These are phyloP conservation scores for Dinocampus coccinellae DNA, from an alignment of 2,888 invertebrate species.

Conservation along the genomic window DNA sequence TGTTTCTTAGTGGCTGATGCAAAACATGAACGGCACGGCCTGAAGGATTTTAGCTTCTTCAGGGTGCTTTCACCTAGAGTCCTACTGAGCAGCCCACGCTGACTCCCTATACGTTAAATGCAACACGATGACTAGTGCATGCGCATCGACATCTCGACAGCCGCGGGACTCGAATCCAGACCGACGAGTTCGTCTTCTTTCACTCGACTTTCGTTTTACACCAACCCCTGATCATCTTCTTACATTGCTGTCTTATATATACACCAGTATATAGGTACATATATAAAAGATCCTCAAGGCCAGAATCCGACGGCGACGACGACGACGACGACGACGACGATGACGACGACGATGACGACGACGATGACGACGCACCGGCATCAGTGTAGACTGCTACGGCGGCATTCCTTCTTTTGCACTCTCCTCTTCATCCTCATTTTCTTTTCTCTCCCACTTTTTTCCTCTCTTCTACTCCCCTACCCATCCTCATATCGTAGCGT, in stretches of 20 bases:
- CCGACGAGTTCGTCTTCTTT: slow-evolving; percentile 42
- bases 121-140: slow-evolving; percentile 16
- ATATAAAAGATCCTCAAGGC: background rate
- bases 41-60: slow-evolving; percentile 66
- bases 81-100: slow-evolving; percentile 68
- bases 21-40: too few relatives aligned
- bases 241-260: background rate
- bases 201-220: slow-evolving; percentile 14
- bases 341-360: background rate
- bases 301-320: slow-evolving; percentile 32
- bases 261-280: background rate
- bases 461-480: slow-evolving; percentile 20
- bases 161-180: slow-evolving; percentile 59
- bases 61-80: slow-evolving; percentile 60
- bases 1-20: too few relatives aligned
- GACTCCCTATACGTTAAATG: slow-evolving; percentile 49
- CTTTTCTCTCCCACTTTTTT: background rate
- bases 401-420: slow-evolving; percentile 21
- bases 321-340: slow-evolving; percentile 11
- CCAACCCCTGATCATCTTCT: background rate
- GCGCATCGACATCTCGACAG: slow-evolving; percentile 64
- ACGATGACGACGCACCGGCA: slow-evolving; percentile 18
- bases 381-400: slow-evolving; percentile 1
- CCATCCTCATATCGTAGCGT: slow-evolving; percentile 55
- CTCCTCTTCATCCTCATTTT: too few relatives aligned